phyloP scores from a whole-genome alignment of 2,797 vertebrate genomes.

The Myripristis jacobus region DNA sequence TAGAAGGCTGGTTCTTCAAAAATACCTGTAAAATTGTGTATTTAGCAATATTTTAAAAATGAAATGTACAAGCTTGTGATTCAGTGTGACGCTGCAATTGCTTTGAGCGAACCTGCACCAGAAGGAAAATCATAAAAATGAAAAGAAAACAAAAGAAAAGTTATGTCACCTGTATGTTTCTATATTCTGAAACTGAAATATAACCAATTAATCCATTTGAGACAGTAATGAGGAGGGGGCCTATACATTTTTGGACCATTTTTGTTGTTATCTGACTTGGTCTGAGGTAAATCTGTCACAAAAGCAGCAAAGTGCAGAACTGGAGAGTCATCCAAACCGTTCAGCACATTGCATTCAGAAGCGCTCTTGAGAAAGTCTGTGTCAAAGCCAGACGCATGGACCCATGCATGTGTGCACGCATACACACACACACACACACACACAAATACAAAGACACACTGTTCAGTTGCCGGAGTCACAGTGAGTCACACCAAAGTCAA shows the following conservation, averaged over 20 bases:
- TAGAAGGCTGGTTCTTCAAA: not conserved
- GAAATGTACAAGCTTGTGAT: too few species aligned
- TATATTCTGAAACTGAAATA: not conserved
- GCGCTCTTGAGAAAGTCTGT: constrained; percentile 19
- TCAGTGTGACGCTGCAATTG: too few species aligned
- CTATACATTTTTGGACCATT: constrained; percentile 17
- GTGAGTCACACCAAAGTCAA: not conserved
- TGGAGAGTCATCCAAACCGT: constrained; percentile 4
- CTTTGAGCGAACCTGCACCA: too few species aligned
- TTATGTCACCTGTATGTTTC: too few species aligned
- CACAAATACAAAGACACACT: too few species aligned
- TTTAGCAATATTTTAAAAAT: not conserved
- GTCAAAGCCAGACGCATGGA: constrained; percentile 23
- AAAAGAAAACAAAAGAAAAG: too few species aligned
- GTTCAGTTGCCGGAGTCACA: not conserved
- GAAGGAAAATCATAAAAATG: not conserved
- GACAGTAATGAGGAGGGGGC: not conserved
- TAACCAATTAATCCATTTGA: not conserved
- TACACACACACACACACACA: constrained; percentile 32
- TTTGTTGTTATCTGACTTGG: not conserved
- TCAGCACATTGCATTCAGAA: constrained; percentile 15
- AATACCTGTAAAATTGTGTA: not conserved
- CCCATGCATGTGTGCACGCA: not conserved
- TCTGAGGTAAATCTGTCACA: constrained; percentile 28
- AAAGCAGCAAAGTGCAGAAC: constrained; percentile 1